Evolutionary conservation across 2,797 vertebrate species (phyloP), one percentile per base, ranked within the genome.

Genomic region (Rallus crepitans): DNA sequence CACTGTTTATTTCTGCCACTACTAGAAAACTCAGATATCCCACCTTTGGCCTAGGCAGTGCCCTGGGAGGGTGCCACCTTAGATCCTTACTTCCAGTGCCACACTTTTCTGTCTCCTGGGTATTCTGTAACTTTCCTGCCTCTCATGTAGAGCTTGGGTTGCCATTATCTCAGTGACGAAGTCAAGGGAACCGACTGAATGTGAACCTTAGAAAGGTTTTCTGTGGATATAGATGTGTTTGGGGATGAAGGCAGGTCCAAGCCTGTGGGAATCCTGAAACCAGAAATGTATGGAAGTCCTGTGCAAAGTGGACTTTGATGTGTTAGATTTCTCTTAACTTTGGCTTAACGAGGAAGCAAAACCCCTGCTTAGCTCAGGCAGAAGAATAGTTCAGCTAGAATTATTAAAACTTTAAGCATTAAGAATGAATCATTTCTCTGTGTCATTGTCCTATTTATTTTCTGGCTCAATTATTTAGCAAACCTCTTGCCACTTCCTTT

Each of bases 401-500:
- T 13, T 23, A 39, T 66, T 82, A 28, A 35, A 89, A 28, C 70
- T 79, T 72, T 0, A 39, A 52, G 33, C 57, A 55, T 45, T 87
- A 50, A 57, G 33, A 86, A 37, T 91, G 68, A 93, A 42, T 92
- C 66, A 66, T 12, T 89, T 82, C 16, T 24, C 50, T 94, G 0
- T 64, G 45, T 70, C 48, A 25, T 45, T 85, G 80, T 40, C 57
- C 40, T 60, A 0, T 8, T 66, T 71, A 64, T 72, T 78, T 81
- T 9, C 47, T 94, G 84, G 64, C 81, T 80, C 70, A 70, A 47
- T 89, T 90, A 73, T 72, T 81, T n/a, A 89, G 73, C 60, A 56
- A 25, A 59, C 48, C 60, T 82, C 78, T 85, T 89, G 31, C 64
- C 6, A 20, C 60, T 95, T 96, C 89, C 93, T 96, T 48, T 84